Evolutionary conservation across 2,888 invertebrate genomes (phyloP), one percentile per base, ranked within the genome.

Genomic region (Muschampia plurimacula): DNA sequence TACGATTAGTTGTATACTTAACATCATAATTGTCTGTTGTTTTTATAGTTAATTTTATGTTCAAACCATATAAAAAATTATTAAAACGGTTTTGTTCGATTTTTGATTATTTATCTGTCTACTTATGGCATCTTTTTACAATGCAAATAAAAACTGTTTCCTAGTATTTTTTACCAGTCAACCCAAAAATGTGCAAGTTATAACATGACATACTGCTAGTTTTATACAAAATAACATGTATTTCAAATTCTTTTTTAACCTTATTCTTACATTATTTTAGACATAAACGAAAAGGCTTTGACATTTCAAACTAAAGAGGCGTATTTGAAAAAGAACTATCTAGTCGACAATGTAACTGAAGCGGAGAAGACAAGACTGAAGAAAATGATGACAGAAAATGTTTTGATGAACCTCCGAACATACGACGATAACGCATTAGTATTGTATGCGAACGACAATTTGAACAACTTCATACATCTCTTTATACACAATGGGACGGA

Each of bases 391-490:
- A 95, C 95, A 12, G 96, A 97, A 86, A 96, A 97, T 81, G 96
- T 99, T 72, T 94, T 98, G n/a, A 96, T 99, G 85, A 99, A 98
- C 89, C 94, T 99, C 74, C 95, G 99, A 80, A 99, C 99, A 0
- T 98, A 98, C 84, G 97, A 97, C 81, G 95, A 95, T 55, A 96
- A 97, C 78, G 96, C 98, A 0, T 89, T 99, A 80, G 96, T 99
- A 22, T 92, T 99, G 8, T 99, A 99, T 84, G 98, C 98, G 46
- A 98, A 98, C 84, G 99, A 99, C 88, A 97, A 98, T 87, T 94
- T 98, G 74, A 98, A 98, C 86, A 99, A 99, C 89, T 99, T 99
- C 87, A 96, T 98, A 67, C 98, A 98, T 88, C 90, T 98, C 41
- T 98, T 97, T 88, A 96, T 98, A 75, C 96, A 97, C 77, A 96